Base-by-base conservation (phyloP, 2,113 vertebrate genomes). In the Sceloporus tristichus region DNA sequence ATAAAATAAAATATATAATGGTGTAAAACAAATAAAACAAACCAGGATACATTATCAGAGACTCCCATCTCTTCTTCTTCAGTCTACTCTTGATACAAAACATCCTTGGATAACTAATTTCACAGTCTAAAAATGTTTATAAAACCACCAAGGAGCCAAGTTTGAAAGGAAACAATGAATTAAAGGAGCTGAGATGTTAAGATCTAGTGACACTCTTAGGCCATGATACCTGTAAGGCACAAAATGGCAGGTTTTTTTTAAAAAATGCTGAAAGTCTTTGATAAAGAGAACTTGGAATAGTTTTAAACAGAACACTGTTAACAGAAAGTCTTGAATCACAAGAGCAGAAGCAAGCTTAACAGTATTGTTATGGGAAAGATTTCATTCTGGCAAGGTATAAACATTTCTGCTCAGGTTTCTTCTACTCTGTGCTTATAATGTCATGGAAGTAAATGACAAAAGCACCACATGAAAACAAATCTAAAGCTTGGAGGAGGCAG, bases 241-340 rank as follows among this genome's bases (percentile, higher is more conserved):
- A 89, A 92, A 94, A 93, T 89, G 91, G 81, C 54, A 91, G 91
- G 91, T 73, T 66, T 56, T 56, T 56, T 77, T 66, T 4, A 13
- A 4, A 16, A 77, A 91, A 92, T 88, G 88, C 90, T 91, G 90
- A 94, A 91, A 89, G 77, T 88, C 89, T 94, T 94, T 92, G 93
- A 95, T 94, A 95, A 94, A 86, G 91, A 90, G 62, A 93, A 90
- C 89, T 91, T 96, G 94, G 94, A 95, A 93, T 84, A 93, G 27
- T 91, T 91, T 96, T 94, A 95, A 95, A 95, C 90, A 90, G 86
- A 94, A 89, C 82, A 94, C 89, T 90, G 91, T 85, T 89, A 91
- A 91, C 59, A 91, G 85, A 87, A 88, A 82, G 87, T 93, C 85
- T 91, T 88, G 84, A 94, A 84, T 90, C 91, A 92, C 90, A 93